phyloP scores from a whole-genome alignment of 1,140 invertebrate genomes.

The Arctopsyche grandis region DNA sequence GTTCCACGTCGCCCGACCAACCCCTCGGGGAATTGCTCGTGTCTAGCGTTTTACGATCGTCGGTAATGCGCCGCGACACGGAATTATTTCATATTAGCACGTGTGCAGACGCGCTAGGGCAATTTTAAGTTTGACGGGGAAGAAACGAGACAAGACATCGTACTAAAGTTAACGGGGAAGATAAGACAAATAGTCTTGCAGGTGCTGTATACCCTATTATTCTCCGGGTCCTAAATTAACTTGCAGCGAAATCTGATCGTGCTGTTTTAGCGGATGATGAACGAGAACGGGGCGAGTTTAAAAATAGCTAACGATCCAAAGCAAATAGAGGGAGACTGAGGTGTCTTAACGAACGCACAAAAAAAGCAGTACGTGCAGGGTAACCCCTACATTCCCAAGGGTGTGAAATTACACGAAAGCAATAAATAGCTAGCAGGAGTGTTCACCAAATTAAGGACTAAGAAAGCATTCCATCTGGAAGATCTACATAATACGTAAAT shows the following conservation, averaged over 20 bases:
- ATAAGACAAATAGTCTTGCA: too few species aligned
- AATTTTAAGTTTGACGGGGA: too few species aligned
- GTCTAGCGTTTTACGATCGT: conserved; percentile 22
- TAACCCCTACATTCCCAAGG: background rate
- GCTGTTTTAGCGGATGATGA: conserved; percentile 5
- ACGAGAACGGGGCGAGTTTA: background rate
- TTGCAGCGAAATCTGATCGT: conserved; percentile 3
- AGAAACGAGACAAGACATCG: too few species aligned
- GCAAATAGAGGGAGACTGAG: background rate
- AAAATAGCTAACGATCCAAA: background rate
- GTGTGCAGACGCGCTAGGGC: background rate
- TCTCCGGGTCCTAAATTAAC: conserved; percentile 5
- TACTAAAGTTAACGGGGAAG: too few species aligned
- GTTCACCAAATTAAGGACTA: background rate
- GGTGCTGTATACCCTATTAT: too few species aligned
- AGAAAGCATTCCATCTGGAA: background rate
- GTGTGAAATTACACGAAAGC: conserved; percentile 20
- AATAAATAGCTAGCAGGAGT: conserved; percentile 20
- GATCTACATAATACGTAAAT: too few species aligned
- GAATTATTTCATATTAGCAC: conserved; percentile 26
- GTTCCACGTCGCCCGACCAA: background rate
- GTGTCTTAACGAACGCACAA: background rate
- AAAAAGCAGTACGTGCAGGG: background rate
- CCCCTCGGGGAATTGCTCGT: conserved; percentile 14
- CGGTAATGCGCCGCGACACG: background rate